phyloP scores from a whole-genome alignment of 2,888 invertebrate genomes.

The Lypha dubia region DNA sequence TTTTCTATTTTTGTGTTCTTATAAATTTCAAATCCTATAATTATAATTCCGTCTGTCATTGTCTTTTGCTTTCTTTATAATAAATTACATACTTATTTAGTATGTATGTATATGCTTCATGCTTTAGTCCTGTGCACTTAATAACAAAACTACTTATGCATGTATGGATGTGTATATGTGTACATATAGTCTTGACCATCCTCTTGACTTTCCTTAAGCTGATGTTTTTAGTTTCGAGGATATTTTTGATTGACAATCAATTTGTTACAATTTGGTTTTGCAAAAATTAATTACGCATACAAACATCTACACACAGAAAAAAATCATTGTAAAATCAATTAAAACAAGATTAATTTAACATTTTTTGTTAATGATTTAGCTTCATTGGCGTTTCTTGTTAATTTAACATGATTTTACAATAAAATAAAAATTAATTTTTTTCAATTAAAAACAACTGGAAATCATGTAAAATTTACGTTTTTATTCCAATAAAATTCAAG shows the following conservation, averaged over 20 bases:
- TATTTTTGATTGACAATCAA: slow-evolving; percentile 9
- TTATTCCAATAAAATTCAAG: too few species aligned
- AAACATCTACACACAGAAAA: too few species aligned
- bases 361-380: too few species aligned
- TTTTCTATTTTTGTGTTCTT: slow-evolving; percentile 27
- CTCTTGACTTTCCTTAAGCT: neutral
- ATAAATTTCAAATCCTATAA: slow-evolving; percentile 59
- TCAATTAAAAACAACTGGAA: too few species aligned
- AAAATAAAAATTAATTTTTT: too few species aligned
- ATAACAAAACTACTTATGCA: neutral
- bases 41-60: slow-evolving; percentile 58
- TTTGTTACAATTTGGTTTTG: slow-evolving; percentile 48
- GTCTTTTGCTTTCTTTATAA: neutral
- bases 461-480: too few species aligned
- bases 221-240: slow-evolving; percentile 27
- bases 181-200: too few species aligned
- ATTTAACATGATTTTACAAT: too few species aligned
- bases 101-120: too few species aligned
- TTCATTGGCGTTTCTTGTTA: too few species aligned
- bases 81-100: slow-evolving; percentile 44
- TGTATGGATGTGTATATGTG: neutral
- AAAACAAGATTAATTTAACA: too few species aligned
- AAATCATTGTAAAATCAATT: too few species aligned
- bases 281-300: slow-evolving; percentile 36
- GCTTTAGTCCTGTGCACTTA: neutral